A percentile compares a stretch with the other conserved stretches of the same genome.
Evolutionary conservation across 2,888 invertebrate genomes (phyloP).

Genomic region (Hypercompe scribonia): DNA sequence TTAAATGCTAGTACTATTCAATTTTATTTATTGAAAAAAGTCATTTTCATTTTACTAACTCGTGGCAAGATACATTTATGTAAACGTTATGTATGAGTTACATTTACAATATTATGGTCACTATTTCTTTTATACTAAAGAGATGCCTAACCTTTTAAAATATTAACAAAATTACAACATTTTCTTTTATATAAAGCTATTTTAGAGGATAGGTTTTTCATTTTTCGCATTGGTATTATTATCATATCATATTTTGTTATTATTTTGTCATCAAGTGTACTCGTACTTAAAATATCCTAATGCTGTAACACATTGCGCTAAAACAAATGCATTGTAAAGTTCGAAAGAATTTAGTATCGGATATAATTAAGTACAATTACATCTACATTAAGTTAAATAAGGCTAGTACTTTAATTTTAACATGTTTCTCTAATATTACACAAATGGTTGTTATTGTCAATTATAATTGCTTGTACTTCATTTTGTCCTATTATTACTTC

Average conservation of each 20-base stretch:
- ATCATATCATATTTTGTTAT: no score
- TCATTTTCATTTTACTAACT: no score
- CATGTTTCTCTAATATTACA: neutral
- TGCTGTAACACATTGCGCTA: neutral
- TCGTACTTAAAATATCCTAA: no score
- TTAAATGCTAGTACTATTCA: no score
- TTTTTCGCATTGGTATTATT: neutral
- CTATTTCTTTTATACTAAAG: neutral
- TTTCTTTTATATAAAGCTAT: neutral
- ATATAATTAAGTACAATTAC: neutral
- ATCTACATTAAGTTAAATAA: neutral
- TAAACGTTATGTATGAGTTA: neutral
- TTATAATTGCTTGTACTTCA: no score
- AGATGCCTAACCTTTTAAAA: neutral
- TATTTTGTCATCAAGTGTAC: neutral
- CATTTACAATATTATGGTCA: neutral
- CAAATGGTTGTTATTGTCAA: neutral
- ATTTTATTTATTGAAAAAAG: neutral
- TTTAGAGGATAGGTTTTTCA: neutral
- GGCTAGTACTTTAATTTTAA: neutral
- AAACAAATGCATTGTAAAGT: neutral
- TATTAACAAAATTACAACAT: neutral
- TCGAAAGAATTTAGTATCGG: neutral
- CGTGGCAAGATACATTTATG: no score
- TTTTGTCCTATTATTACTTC: no score